phyloP scores from a whole-genome alignment of 2,797 vertebrate species.

The Anguilla megastoma region DNA sequence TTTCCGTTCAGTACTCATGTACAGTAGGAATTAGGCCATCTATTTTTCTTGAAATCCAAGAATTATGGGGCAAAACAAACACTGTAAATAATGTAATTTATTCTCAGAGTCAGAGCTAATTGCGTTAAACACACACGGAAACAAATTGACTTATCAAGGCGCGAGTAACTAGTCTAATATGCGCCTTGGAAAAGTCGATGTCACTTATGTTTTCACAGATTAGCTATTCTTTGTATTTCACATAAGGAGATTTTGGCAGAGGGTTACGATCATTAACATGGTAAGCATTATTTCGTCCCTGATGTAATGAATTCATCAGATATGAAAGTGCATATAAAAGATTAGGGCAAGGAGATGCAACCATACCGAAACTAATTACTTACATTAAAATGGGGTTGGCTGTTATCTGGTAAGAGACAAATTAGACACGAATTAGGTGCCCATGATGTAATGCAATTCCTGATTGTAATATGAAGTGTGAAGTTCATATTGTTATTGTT shows the following conservation, averaged over 20 bases:
- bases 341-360: no score
- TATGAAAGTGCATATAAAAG: no score
- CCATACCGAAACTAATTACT: no score
- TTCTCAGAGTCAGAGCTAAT: background rate
- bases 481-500: no score
- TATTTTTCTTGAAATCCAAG: background rate
- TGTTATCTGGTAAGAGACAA: no score
- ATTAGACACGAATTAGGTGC: no score
- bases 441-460: no score
- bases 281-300: background rate
- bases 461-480: no score
- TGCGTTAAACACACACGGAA: background rate
- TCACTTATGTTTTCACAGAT: background rate
- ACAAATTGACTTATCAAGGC: background rate
- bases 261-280: background rate
- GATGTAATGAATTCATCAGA: background rate
- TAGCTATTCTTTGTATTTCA: background rate
- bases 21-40: background rate
- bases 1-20: constrained; percentile 30
- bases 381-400: no score
- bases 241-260: background rate
- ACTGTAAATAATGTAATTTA: background rate
- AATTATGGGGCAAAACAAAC: constrained; percentile 7
- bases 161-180: background rate
- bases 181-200: background rate